phyloP scores from a whole-genome alignment of 2,888 invertebrate genomes.

The Luffia ferchaultella region DNA sequence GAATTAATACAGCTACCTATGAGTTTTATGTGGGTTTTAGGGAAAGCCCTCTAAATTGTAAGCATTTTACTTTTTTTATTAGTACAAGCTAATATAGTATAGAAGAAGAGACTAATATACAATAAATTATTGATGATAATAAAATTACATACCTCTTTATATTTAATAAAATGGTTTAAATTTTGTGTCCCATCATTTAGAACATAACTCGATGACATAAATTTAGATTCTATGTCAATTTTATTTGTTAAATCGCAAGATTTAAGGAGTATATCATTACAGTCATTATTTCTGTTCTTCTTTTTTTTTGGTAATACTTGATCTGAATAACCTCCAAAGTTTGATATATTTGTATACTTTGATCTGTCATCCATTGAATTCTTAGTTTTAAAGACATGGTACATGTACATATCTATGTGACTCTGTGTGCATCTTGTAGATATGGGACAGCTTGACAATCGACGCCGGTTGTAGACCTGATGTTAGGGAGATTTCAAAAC shows the following conservation, averaged over 20 bases:
- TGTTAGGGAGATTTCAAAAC: conserved; percentile 20
- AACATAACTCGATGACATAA: background rate
- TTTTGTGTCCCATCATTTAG: background rate
- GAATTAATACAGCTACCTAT: no score
- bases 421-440: conserved; percentile 33
- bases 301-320: background rate
- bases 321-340: background rate
- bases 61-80: background rate
- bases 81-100: background rate
- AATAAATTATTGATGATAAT: no score
- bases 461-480: conserved; percentile 43
- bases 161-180: conserved; percentile 41
- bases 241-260: conserved; percentile 36
- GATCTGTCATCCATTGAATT: background rate
- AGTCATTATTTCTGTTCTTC: conserved; percentile 8
- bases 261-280: conserved; percentile 28
- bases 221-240: conserved; percentile 40
- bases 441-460: conserved; percentile 47
- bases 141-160: conserved; percentile 40
- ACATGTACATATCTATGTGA: conserved; percentile 33
- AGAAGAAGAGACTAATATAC: no score
- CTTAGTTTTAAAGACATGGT: conserved; percentile 19
- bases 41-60: no score
- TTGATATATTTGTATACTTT: background rate
- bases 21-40: no score